These are phyloP conservation scores for Thera obeliscata DNA, from an alignment of 2,888 invertebrate genomes.

Conservation along the genomic window DNA sequence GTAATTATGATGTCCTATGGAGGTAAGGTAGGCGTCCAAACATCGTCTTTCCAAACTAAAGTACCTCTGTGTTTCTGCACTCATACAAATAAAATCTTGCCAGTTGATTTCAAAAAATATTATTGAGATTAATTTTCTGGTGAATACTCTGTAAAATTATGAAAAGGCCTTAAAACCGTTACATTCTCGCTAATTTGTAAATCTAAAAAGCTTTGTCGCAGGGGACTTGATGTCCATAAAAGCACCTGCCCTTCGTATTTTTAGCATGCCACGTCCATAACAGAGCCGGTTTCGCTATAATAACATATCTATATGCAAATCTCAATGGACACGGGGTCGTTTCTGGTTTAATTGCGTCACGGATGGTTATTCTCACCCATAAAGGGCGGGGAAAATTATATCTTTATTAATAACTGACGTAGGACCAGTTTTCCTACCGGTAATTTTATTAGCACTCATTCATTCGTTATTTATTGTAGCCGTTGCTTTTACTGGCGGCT, in stretches of 20 bases:
- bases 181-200: constrained; percentile 9
- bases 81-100: too few relatives aligned
- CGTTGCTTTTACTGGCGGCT: constrained; percentile 23
- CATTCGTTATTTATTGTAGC: constrained; percentile 45
- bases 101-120: too few relatives aligned
- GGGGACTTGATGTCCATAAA: constrained; percentile 14
- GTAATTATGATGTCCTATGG: too few relatives aligned
- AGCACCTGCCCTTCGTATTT: constrained; percentile 37
- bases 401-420: constrained; percentile 66
- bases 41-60: too few relatives aligned
- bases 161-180: too few relatives aligned
- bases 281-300: constrained; percentile 66
- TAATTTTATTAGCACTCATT: constrained; percentile 57
- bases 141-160: too few relatives aligned
- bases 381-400: constrained; percentile 66
- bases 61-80: too few relatives aligned
- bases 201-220: constrained; percentile 15
- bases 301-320: constrained; percentile 78
- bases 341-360: constrained; percentile 72
- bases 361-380: constrained; percentile 65
- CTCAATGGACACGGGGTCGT: constrained; percentile 68
- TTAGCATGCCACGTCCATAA: constrained; percentile 45
- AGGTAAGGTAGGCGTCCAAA: too few relatives aligned
- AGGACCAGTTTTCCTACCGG: constrained; percentile 49
- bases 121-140: too few relatives aligned